A percentile compares a stretch with the other conserved stretches of the same genome.
These are phyloP conservation scores for Dasyurus viverrinus DNA, from an alignment of 2,113 vertebrate genomes.

Conservation along the genomic window DNA sequence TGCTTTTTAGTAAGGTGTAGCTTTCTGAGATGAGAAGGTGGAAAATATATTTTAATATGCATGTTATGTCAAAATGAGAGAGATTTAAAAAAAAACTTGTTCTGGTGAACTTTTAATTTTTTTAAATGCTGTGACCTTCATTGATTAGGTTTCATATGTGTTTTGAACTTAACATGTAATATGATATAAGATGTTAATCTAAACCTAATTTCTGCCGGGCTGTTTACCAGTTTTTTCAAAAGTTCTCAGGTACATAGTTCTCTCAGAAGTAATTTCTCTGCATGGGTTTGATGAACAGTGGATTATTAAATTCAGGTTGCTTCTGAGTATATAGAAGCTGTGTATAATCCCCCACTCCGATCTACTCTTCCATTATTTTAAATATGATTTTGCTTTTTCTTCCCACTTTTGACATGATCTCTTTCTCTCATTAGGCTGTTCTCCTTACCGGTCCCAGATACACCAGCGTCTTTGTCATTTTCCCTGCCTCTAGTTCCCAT, in stretches of 20 bases:
- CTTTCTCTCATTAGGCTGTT: background rate
- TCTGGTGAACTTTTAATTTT: background rate
- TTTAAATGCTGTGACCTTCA: background rate
- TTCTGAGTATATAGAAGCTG: background rate
- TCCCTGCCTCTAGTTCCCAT: background rate
- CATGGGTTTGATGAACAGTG: background rate
- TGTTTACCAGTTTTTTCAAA: background rate
- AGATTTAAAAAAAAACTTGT: background rate
- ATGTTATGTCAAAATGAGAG: background rate
- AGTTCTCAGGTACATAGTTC: background rate
- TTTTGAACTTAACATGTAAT: background rate
- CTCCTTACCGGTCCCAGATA: background rate
- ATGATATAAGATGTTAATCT: background rate
- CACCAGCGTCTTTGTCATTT: background rate
- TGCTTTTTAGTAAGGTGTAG: background rate
- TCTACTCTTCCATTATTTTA: background rate
- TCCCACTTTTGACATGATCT: background rate
- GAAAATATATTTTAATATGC: background rate
- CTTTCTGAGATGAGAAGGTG: background rate
- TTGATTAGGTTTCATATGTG: background rate
- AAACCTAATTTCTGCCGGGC: background rate
- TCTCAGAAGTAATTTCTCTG: background rate
- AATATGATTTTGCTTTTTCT: background rate
- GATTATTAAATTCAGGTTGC: background rate
- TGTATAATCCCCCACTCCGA: background rate